A percentile compares a stretch with the other conserved stretches of the same genome.
Conservation (phyloP, 2,797 vertebrate species). For the Sebastes reedi region DNA sequence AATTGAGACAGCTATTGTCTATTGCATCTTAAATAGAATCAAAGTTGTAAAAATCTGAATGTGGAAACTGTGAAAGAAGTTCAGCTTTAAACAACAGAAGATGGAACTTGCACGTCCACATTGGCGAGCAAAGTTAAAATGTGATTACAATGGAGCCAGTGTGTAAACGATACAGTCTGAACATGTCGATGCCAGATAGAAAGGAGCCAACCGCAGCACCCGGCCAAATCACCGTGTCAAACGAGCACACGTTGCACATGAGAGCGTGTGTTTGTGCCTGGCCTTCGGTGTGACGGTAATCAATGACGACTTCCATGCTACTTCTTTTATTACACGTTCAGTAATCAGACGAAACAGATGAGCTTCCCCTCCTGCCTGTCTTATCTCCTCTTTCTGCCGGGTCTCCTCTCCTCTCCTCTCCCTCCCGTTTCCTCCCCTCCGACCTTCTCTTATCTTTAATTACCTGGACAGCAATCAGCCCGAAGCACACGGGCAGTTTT, state of each 20-base stretch:
- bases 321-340: slow-evolving; percentile 50
- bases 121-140: background rate
- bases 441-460: slow-evolving; percentile 31
- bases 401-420: background rate
- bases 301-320: slow-evolving; percentile 44
- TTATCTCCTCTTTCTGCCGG: slow-evolving; percentile 1
- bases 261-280: slow-evolving; percentile 19
- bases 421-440: background rate
- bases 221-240: background rate
- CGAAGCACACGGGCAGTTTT: background rate
- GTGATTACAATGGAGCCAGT: background rate
- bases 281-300: slow-evolving; percentile 48
- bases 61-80: background rate
- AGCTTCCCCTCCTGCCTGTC: slow-evolving; percentile 8
- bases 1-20: too few species aligned
- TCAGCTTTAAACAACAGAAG: background rate
- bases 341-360: slow-evolving; percentile 49
- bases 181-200: background rate
- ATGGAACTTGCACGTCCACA: background rate
- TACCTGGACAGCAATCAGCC: slow-evolving; percentile 39
- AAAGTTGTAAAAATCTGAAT: background rate
- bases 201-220: background rate
- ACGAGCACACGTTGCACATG: background rate
- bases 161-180: background rate
- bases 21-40: too few species aligned